These are phyloP conservation scores for Gouania willdenowi DNA, from an alignment of 2,797 vertebrate genomes.

Conservation along the genomic window DNA sequence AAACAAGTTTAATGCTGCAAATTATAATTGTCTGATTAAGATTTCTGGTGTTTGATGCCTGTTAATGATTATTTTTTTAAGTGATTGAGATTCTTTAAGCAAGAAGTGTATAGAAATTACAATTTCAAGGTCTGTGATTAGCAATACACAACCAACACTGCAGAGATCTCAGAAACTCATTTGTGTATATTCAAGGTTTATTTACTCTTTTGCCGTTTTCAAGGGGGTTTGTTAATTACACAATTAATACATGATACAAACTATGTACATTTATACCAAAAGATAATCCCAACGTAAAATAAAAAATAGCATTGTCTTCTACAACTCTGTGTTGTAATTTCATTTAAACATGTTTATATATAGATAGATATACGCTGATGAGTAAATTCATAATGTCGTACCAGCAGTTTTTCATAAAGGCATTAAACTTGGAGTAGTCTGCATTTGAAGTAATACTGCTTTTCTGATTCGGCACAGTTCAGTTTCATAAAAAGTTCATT, in stretches of 20 bases:
- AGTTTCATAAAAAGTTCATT: constrained; percentile 78
- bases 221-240: constrained; percentile 83
- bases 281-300: constrained; percentile 81
- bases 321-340: constrained; percentile 78
- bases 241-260: constrained; percentile 83
- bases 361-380: constrained; percentile 82
- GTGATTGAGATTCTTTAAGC: constrained; percentile 5
- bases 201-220: constrained; percentile 80
- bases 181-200: constrained; percentile 78
- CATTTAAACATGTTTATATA: constrained; percentile 80
- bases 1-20: constrained; percentile 35
- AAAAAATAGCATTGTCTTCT: constrained; percentile 80
- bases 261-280: constrained; percentile 84
- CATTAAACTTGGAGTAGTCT: constrained; percentile 80
- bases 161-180: constrained; percentile 27
- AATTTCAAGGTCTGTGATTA: too few species aligned
- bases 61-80: constrained; percentile 10
- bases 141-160: too few species aligned
- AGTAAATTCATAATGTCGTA: constrained; percentile 80
- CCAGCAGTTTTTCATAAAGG: constrained; percentile 80
- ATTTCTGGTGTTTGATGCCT: constrained; percentile 25
- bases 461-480: constrained; percentile 82
- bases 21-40: constrained; percentile 23
- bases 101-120: too few species aligned
- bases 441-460: constrained; percentile 79